These are phyloP conservation scores for Equus przewalskii DNA, from an alignment of 2,113 vertebrate species.

Conservation along the genomic window DNA sequence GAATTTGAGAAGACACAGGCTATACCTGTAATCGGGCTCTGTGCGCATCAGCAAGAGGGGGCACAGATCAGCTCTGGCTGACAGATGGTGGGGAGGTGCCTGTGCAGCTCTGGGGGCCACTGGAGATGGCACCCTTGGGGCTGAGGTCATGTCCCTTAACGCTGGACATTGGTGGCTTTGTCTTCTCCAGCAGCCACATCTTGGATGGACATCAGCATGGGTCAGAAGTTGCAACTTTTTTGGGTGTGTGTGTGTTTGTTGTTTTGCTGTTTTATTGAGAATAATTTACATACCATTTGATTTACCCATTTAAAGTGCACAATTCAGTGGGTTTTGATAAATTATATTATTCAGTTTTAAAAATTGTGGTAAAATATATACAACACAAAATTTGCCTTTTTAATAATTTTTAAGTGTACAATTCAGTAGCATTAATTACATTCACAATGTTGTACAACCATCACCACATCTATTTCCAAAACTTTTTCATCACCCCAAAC, in stretches of 20 bases:
- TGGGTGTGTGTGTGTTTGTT: not conserved
- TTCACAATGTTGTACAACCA: too few relatives aligned
- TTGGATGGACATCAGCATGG: not conserved
- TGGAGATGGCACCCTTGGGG: too few relatives aligned
- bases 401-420: not conserved
- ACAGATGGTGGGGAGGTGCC: not conserved
- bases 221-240: not conserved
- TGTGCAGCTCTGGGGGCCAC: fast-evolving
- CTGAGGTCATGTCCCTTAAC: not conserved
- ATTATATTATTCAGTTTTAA: not conserved
- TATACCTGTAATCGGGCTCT: not conserved
- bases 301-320: not conserved
- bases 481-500: not conserved
- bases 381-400: not conserved
- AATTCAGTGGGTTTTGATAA: not conserved
- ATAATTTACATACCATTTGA: not conserved
- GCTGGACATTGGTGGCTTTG: fast-evolving
- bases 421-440: not conserved
- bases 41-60: fast-evolving
- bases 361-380: not conserved
- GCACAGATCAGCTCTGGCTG: too few relatives aligned
- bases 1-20: not conserved
- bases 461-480: not conserved
- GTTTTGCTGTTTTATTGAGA: not conserved
- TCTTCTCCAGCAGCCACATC: not conserved